phyloP scores from a whole-genome alignment of 1,140 invertebrate species.

The Hesperophylax magnus region DNA sequence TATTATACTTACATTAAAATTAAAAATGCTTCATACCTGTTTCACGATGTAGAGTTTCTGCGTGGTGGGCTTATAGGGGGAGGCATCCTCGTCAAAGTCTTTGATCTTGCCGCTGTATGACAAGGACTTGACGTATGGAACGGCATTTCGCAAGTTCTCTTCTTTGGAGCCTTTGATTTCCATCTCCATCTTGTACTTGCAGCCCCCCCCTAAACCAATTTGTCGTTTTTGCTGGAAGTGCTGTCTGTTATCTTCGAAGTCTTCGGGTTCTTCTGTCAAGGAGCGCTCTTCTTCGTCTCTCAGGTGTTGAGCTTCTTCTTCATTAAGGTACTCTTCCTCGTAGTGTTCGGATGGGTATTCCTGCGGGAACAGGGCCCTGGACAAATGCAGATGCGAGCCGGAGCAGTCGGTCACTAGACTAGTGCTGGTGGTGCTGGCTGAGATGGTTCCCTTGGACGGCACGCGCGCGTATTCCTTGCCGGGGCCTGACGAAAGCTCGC shows the following conservation, averaged over 20 bases:
- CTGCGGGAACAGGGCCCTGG: constrained; percentile 45
- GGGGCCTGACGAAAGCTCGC: constrained; percentile 60
- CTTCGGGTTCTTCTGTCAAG: constrained; percentile 21
- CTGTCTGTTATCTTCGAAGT: constrained; percentile 66
- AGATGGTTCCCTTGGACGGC: constrained; percentile 66
- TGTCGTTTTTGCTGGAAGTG: constrained; percentile 69
- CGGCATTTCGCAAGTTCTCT: constrained; percentile 71
- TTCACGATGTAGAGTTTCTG: constrained; percentile 72
- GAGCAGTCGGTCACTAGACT: constrained; percentile 70
- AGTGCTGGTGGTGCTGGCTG: constrained; percentile 70
- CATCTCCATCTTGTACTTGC: constrained; percentile 74
- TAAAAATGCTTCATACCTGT: constrained; percentile 64
- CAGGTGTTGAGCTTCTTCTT: constrained; percentile 64
- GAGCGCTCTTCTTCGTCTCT: constrained; percentile 60
- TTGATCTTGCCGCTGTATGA: constrained; percentile 66
- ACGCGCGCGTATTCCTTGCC: constrained; percentile 68
- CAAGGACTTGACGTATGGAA: constrained; percentile 73
- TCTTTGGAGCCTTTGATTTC: constrained; percentile 71
- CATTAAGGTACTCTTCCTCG: constrained; percentile 59
- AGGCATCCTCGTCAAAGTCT: constrained; percentile 62
- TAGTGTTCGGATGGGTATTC: constrained; percentile 58
- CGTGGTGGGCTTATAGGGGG: constrained; percentile 68
- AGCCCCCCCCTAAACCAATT: constrained; percentile 68
- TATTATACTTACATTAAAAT: too few species aligned
- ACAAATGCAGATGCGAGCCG: constrained; percentile 71